Conservation (phyloP, 2,797 vertebrate species). For the Sandelia bainsii region DNA sequence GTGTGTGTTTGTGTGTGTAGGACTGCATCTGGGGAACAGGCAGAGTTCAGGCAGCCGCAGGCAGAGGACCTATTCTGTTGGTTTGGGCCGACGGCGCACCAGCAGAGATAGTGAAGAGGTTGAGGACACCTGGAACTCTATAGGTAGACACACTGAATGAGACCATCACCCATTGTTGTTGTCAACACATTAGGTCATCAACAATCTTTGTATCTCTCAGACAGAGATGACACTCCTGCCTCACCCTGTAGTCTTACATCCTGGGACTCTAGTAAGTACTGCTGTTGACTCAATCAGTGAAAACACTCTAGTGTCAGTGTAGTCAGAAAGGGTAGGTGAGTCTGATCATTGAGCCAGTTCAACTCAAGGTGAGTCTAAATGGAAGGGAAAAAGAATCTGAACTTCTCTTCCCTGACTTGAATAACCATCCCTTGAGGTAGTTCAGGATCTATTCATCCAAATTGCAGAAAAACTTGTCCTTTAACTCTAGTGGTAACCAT, state of each 20-base stretch:
- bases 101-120: constrained; percentile 79
- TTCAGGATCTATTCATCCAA: constrained; percentile 9
- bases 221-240: constrained; percentile 80
- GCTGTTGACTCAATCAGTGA: constrained; percentile 26
- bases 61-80: constrained; percentile 75
- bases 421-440: background rate
- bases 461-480: background rate
- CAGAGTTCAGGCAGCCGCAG: constrained; percentile 71
- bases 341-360: constrained; percentile 11
- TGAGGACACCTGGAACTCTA: constrained; percentile 74
- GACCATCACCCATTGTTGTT: background rate
- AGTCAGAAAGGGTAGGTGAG: constrained; percentile 16
- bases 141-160: constrained; percentile 75
- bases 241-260: constrained; percentile 86
- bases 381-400: background rate
- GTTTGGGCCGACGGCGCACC: constrained; percentile 77
- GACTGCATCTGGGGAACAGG: constrained; percentile 66
- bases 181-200: constrained; percentile 60
- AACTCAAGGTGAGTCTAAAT: constrained; percentile 18
- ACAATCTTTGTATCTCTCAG: constrained; percentile 78
- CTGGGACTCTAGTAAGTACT: constrained; percentile 86
- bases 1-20: constrained; percentile 59
- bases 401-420: background rate
- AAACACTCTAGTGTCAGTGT: constrained; percentile 28
- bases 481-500: background rate